Base-by-base conservation (phyloP, 2,113 vertebrate genomes). In the Pollimyrus isidori region DNA sequence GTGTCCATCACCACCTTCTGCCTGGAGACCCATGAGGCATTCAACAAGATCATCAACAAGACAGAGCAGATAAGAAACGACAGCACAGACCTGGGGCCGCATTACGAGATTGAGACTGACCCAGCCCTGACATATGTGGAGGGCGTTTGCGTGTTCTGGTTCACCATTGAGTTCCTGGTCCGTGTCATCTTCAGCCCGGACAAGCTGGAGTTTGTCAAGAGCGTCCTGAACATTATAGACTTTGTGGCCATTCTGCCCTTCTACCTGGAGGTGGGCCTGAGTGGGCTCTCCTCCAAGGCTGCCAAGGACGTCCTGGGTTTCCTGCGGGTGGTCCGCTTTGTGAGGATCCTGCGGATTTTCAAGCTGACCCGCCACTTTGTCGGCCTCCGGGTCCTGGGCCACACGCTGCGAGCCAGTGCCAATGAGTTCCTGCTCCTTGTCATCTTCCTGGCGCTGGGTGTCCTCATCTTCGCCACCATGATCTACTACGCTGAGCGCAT, bases 1-100 rank as follows among this genome's bases (percentile, higher is more conserved):
- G 97, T 99, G 94, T 99, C 98, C 89, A 99, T 99, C 95, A 99
- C 98, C 90, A 99, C 98, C 89, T 99, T 99, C 95, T 99, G 98
- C 94, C 93, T 99, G 96, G 98, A 99, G 95, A 99, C 98, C 0
- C 98, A 99, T 0, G 98, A 99, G 93, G 98, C 97, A 91, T 99
- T 99, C 96, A 99, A 99, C 94, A 98, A 96, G 86, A 97, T 99
- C 92, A 97, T 98, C 95, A 99, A 99, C 95, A 98, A 98, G 95
- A 99, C 98, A 0, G 98, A 99, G 17, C 92, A 92, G 1, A 91
- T 95, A 1, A 86, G 95, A 91, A 98, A 98, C 0, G 96, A 96
- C 92, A 95, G 93, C 26, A 9, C 89, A 7, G 97, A 97, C 91
- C 88, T 93, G 2, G 95, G 96, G 91, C 95, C 96, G 0, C 97